A percentile compares a stretch with the other conserved stretches of the same genome.
Conservation (phyloP, 2,888 invertebrate species). For the Apamea epomidion region DNA sequence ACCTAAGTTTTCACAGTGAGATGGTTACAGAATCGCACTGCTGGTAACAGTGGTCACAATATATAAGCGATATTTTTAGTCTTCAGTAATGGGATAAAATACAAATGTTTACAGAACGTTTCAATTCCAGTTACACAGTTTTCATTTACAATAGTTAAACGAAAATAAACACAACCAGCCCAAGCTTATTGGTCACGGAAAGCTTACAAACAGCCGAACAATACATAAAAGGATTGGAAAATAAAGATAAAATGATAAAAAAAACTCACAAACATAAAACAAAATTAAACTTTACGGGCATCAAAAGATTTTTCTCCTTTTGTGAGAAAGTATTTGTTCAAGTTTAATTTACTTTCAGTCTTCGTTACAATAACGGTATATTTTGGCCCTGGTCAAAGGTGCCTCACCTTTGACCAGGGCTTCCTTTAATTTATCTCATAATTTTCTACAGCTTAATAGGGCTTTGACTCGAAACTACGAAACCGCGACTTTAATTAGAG, state of each 20-base stretch:
- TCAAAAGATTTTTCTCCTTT: slow-evolving; percentile 63
- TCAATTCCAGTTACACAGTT: slow-evolving; percentile 16
- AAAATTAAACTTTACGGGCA: slow-evolving; percentile 63
- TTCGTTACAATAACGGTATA: slow-evolving; percentile 19
- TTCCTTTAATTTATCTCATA: too few relatives aligned
- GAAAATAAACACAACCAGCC: slow-evolving; percentile 20
- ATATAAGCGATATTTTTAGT: background rate
- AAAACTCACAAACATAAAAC: slow-evolving; percentile 48
- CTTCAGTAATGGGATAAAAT: background rate
- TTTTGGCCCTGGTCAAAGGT: too few relatives aligned
- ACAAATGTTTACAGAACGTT: slow-evolving; percentile 13
- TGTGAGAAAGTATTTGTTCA: slow-evolving; percentile 66
- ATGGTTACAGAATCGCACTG: too few relatives aligned
- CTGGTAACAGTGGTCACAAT: background rate
- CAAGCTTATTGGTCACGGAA: slow-evolving; percentile 26
- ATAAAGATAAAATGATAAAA: slow-evolving; percentile 34
- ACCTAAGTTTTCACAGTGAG: too few relatives aligned
- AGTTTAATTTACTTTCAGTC: slow-evolving; percentile 75
- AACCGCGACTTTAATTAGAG: slow-evolving; percentile 2
- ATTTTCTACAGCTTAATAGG: background rate
- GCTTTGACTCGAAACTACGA: background rate
- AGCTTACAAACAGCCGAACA: slow-evolving; percentile 28
- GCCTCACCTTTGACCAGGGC: too few relatives aligned
- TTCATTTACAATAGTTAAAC: slow-evolving; percentile 15
- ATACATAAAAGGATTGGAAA: slow-evolving; percentile 47